Evolutionary conservation across 2,113 vertebrate species (phyloP), one percentile per base, ranked within the genome.

Genomic region (Nerophis lumbriciformis): DNA sequence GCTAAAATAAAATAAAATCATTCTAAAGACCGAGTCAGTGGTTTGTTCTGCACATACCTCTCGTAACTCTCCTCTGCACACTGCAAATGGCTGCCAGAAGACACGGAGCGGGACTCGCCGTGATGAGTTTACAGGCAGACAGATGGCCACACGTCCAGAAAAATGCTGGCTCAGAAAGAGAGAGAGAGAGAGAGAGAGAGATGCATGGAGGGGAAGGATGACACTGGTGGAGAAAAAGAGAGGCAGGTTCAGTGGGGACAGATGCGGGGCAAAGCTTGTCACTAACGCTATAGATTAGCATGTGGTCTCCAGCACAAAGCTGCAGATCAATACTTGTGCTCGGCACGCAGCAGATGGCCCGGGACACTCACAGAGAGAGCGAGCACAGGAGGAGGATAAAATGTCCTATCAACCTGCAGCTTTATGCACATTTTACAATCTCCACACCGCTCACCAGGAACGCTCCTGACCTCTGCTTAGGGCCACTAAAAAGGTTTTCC

Each of bases 271-370:
- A 83, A 82, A 83, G 78, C 76, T 88, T 89, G 90, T 89, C 89
- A 88, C 90, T 71, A 90, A 90, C 78, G 85, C 86, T 89, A 85
- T 83, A 90, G 90, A 89, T 91, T 89, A 90, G 91, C 92, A 90
- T 89, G 88, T 89, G 92, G 92, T 93, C 92, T 88, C 83, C 83
- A 79, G 88, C 90, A 90, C 89, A 80, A 90, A 84, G 92, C 90
- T 89, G 82, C 85, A 88, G 83, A 93, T 93, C 92, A 89, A 94
- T 93, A 93, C 82, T 78, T 64, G 76, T 81, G 71, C 79, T 77
- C 83, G 84, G 60, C 70, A 83, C 88, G 75, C 81, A 79, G 90
- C 92, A 92, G 92, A 92, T 92, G 92, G 93, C 77, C 77, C 77
- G 80, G 83, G 88, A 77, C 60, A 64, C 58, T 36, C 59, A 61